These are phyloP conservation scores for Boulengeromyrus knoepffleri DNA, from an alignment of 2,113 vertebrate species.

Conservation along the genomic window DNA sequence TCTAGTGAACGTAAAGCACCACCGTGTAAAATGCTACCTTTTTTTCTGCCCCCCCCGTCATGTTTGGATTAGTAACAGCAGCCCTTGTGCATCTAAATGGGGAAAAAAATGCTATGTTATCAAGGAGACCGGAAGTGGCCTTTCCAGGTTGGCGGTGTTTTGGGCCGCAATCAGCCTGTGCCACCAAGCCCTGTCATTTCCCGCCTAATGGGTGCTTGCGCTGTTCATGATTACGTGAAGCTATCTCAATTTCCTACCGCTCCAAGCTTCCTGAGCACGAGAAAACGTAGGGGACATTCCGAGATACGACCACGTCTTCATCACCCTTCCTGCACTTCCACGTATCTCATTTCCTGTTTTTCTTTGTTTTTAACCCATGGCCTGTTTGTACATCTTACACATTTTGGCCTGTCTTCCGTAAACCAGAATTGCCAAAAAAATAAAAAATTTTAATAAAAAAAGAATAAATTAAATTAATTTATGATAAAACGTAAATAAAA, in stretches of 20 bases:
- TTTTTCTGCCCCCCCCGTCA: conserved; percentile 17
- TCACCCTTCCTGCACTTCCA: conserved; percentile 44
- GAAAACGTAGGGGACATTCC: conserved; percentile 49
- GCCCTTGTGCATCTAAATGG: neutral
- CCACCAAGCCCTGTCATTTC: conserved; percentile 60
- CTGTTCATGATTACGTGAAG: conserved; percentile 57
- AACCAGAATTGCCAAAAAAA: neutral
- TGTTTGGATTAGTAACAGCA: conserved; percentile 14
- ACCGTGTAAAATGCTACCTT: neutral
- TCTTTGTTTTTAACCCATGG: neutral
- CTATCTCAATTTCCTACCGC: conserved; percentile 70
- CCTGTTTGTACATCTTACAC: conserved; percentile 23
- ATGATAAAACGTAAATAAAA: conserved; percentile 9
- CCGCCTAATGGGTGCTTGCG: conserved; percentile 60
- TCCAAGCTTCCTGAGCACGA: conserved; percentile 67
- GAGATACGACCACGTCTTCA: conserved; percentile 53
- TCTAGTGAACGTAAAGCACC: conserved; percentile 43
- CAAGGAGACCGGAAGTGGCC: conserved; percentile 57
- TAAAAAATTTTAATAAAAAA: neutral
- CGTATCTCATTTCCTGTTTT: conserved; percentile 22
- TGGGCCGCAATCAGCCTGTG: conserved; percentile 54
- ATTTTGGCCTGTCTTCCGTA: neutral
- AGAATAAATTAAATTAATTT: neutral
- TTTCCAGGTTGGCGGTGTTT: conserved; percentile 53
- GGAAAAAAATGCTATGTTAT: conserved; percentile 17